Conservation (phyloP, 2,888 invertebrate genomes). For the Pseudococcus viburni region DNA sequence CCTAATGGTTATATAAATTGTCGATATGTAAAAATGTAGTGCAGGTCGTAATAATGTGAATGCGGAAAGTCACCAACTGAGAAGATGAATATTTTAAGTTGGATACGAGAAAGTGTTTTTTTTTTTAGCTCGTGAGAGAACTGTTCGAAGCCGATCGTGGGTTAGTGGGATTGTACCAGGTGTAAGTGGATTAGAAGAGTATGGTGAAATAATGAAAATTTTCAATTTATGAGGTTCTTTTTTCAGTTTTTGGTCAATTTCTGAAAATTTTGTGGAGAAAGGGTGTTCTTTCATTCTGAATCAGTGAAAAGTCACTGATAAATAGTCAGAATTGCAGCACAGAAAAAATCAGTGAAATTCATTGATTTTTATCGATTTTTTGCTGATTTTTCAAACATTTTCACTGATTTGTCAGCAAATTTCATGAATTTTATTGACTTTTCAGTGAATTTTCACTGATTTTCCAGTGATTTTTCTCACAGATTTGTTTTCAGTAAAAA, state of each 20-base stretch:
- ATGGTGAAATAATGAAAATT: background rate
- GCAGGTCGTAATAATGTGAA: background rate
- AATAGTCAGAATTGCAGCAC: too few relatives aligned
- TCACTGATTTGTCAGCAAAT: too few relatives aligned
- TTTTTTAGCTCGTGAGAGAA: background rate
- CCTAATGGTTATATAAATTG: background rate
- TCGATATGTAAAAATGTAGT: background rate
- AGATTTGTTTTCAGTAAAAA: too few relatives aligned
- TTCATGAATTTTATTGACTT: too few relatives aligned
- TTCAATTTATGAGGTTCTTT: background rate
- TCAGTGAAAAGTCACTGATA: too few relatives aligned
- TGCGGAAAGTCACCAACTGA: constrained; percentile 3
- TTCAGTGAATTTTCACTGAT: too few relatives aligned
- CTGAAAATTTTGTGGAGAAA: background rate
- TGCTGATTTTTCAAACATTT: too few relatives aligned
- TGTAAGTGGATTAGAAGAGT: background rate
- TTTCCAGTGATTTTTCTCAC: too few relatives aligned
- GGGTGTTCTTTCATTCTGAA: too few relatives aligned
- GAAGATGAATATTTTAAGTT: background rate
- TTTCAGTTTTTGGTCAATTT: background rate
- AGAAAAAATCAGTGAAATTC: too few relatives aligned
- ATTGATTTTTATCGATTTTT: too few relatives aligned
- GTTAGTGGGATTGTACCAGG: background rate
- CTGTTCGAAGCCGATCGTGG: background rate
- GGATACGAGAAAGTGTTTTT: background rate